Conservation (phyloP, 1,140 invertebrate species). For the Zaprionus camerounensis region DNA sequence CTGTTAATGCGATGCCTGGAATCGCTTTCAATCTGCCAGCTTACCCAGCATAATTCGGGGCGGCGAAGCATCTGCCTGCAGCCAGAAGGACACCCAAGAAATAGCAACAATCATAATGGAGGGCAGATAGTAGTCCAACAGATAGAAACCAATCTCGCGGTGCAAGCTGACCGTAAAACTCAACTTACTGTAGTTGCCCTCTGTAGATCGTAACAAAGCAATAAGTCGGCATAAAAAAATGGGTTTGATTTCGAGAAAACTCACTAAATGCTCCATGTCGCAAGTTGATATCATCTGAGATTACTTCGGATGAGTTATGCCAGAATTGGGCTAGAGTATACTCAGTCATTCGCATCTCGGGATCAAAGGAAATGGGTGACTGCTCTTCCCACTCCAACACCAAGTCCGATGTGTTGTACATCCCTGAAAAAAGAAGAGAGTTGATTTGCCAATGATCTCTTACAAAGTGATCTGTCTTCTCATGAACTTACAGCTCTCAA, state of each 20-base stretch:
- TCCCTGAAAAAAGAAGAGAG: slow-evolving; percentile 85
- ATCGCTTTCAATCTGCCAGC: neutral
- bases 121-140: slow-evolving; percentile 95
- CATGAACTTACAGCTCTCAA: slow-evolving; percentile 90
- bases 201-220: slow-evolving; percentile 82
- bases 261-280: slow-evolving; percentile 89
- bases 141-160: slow-evolving; percentile 93
- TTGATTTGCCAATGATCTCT: too few relatives aligned
- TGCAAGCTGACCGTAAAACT: slow-evolving; percentile 91
- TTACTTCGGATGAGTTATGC: slow-evolving; percentile 88
- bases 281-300: slow-evolving; percentile 85
- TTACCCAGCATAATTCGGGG: slow-evolving; percentile 92
- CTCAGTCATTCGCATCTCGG: slow-evolving; percentile 92
- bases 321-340: slow-evolving; percentile 89
- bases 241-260: slow-evolving; percentile 11
- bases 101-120: slow-evolving; percentile 95
- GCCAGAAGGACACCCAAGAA: slow-evolving; percentile 96
- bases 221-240: neutral
- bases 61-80: slow-evolving; percentile 93
- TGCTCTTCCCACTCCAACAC: slow-evolving; percentile 90
- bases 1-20: neutral
- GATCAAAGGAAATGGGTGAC: slow-evolving; percentile 90
- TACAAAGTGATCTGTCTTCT: too few relatives aligned
- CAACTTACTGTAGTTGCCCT: slow-evolving; percentile 92
- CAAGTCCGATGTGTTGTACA: slow-evolving; percentile 91